Percentiles rank a stretch among this genome's conserved stretches.
Conservation (phyloP, 2,797 vertebrate genomes). For the Enteromius mattozi region DNA sequence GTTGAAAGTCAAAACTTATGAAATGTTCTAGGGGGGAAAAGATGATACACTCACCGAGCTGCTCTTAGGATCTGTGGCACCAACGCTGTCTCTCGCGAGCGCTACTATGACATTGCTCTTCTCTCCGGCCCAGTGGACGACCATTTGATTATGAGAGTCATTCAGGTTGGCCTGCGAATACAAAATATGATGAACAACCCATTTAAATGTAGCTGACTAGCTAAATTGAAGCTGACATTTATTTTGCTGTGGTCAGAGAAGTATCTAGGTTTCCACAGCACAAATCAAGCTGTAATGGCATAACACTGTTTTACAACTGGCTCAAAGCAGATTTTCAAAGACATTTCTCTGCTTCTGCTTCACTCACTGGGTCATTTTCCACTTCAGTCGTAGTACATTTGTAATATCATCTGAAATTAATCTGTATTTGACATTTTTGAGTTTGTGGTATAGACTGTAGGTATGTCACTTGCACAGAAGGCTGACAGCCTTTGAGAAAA, state of each 20-base stretch:
- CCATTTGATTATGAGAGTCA: conserved; percentile 98
- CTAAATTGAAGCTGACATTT: background rate
- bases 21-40: background rate
- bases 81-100: conserved; percentile 91
- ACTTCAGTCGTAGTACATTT: background rate
- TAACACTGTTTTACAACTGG: background rate
- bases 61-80: conserved; percentile 84
- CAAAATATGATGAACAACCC: conserved; percentile 11
- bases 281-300: conserved; percentile 1
- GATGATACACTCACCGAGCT: conserved; percentile 85
- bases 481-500: conserved; percentile 20
- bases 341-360: background rate
- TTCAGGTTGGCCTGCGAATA: conserved; percentile 89
- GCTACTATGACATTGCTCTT: conserved; percentile 97
- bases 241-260: conserved; percentile 23
- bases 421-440: conserved; percentile 4
- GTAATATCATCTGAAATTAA: background rate
- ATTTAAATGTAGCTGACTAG: background rate
- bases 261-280: conserved; percentile 4
- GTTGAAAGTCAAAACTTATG: background rate
- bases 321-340: conserved; percentile 15
- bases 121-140: conserved; percentile 97
- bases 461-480: background rate
- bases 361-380: conserved; percentile 10
- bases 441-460: background rate